Percentiles rank a stretch among this genome's conserved stretches.
Evolutionary conservation across 2,888 invertebrate species (phyloP).

Genomic region (Athrips mouffetella): DNA sequence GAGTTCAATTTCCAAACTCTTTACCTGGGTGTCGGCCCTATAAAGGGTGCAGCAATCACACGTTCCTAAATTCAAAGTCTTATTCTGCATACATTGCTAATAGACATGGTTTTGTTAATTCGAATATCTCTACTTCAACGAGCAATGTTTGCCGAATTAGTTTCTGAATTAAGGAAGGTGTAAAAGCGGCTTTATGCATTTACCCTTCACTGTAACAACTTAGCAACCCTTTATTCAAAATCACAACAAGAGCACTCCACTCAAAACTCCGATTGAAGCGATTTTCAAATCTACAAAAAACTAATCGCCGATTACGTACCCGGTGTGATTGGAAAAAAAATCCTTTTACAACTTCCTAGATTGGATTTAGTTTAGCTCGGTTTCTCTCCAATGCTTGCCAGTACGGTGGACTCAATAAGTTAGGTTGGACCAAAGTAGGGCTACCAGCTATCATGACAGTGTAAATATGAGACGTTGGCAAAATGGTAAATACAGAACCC

Average conservation of each 20-base stretch:
- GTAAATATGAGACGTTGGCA: neutral
- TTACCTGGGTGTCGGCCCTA: too few relatives aligned
- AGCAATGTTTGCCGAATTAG: too few relatives aligned
- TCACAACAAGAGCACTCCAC: neutral
- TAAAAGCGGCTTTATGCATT: too few relatives aligned
- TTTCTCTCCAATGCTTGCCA: constrained; percentile 54
- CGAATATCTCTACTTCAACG: too few relatives aligned
- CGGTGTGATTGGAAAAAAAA: constrained; percentile 70
- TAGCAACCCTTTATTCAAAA: neutral
- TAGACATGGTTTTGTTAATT: too few relatives aligned
- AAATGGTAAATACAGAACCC: neutral
- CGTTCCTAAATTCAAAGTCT: too few relatives aligned
- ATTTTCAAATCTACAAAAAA: constrained; percentile 33
- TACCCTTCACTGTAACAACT: neutral
- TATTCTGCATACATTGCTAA: too few relatives aligned
- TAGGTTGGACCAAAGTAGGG: neutral
- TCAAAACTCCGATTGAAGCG: constrained; percentile 24
- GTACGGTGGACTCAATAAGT: constrained; percentile 28
- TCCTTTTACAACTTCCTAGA: constrained; percentile 70
- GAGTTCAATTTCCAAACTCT: too few relatives aligned
- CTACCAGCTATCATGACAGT: neutral
- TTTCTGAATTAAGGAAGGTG: too few relatives aligned
- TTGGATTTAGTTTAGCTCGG: constrained; percentile 67
- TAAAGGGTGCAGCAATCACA: too few relatives aligned
- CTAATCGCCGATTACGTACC: constrained; percentile 63